These are phyloP conservation scores for Luscinia megarhynchos DNA, from an alignment of 2,797 vertebrate genomes.

Conservation along the genomic window DNA sequence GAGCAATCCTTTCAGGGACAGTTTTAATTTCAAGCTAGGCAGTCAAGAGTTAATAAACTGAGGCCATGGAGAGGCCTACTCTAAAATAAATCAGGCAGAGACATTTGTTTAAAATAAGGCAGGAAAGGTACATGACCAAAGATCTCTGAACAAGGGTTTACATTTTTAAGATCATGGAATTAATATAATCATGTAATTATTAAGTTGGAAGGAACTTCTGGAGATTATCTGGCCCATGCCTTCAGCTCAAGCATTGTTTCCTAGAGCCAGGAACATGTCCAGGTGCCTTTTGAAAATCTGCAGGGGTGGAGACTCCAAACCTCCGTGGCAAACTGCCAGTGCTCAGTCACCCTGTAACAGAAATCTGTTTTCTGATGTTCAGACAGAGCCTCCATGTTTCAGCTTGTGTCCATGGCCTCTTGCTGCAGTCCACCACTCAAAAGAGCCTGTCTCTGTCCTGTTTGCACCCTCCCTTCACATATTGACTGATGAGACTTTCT, in stretches of 20 bases:
- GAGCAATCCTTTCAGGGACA: neutral
- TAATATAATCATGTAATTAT: neutral
- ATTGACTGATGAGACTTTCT: neutral
- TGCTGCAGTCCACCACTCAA: neutral
- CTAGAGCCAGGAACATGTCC: neutral
- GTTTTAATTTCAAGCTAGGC: neutral
- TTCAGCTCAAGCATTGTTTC: neutral
- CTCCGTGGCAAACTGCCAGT: neutral
- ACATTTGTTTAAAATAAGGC: neutral
- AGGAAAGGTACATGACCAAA: neutral
- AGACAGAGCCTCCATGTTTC: neutral
- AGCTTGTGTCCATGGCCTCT: neutral
- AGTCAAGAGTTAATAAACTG: neutral
- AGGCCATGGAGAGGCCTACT: rapidly evolving
- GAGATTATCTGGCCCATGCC: neutral
- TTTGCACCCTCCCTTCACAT: neutral
- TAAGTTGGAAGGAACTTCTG: neutral
- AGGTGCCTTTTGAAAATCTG: neutral
- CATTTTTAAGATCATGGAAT: neutral
- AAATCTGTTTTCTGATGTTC: neutral
- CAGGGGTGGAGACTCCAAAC: neutral
- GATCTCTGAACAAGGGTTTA: neutral
- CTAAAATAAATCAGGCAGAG: neutral
- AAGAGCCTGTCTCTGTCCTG: neutral
- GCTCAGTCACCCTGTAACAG: rapidly evolving